Base-by-base conservation (phyloP, 2,888 invertebrate species). In the Phyllotreta cruciferae region DNA sequence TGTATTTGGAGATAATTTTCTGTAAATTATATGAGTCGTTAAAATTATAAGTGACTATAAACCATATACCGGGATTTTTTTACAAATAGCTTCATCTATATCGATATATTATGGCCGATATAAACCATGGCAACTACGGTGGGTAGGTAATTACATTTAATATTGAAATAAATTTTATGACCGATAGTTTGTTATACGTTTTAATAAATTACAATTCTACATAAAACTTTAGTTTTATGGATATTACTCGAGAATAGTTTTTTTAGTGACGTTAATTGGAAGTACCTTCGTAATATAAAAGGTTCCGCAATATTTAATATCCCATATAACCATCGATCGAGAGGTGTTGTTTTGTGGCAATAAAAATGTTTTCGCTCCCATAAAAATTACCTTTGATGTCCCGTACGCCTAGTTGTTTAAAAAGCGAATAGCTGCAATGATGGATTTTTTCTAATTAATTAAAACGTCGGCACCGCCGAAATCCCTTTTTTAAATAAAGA, bases 401-500 rank as follows among this genome's bases (percentile, higher is more conserved):
- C 14, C 4, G 13, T 34, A 47, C 10, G 10, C 47, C 24, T 10
- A 34, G 47, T 47, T n/a, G 34, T 24, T 47, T 47, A 47, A 13
- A n/a, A 47, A 34, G 34, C 24, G 47, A 24, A 24, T n/a, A n/a
- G n/a, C n/a, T n/a, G n/a, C n/a, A n/a, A n/a, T 24, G 24, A 24
- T 24, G 4, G 24, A 4, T 44, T 44, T 44, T 44, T 42, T 44
- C 6, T 44, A 36, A 7, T 35, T 9, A 55, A 24, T n/a, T 55
- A 35, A 56, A 56, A 36, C 24, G 44, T 13, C 11, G 10, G 35
- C 35, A 56, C 14, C n/a, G 34, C 8, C 36, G 34, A 35, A 56
- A n/a, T 10, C 44, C 11, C 44, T n/a, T 44, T 41, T 44, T 42
- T 35, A 56, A 24, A 67, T 64, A 66, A 47, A 61, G 64, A 64